Evolutionary conservation across 23 tunicate genomes (phyloP).

Genomic region (Trididemnum nubilum): DNA sequence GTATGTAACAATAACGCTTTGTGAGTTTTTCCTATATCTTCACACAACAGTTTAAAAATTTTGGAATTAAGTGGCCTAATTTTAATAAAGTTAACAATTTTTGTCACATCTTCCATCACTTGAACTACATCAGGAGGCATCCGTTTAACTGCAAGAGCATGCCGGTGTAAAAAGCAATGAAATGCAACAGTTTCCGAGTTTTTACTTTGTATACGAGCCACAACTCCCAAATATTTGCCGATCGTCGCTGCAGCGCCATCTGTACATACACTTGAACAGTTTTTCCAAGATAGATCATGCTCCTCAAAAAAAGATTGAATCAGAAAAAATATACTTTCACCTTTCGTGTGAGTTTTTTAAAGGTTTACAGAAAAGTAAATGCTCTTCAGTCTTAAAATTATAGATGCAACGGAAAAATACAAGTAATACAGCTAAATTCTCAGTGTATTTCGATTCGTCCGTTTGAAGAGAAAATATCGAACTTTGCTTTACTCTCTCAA

Average conservation of each 20-base stretch:
- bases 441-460: constrained; percentile 26
- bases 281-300: constrained; percentile 27
- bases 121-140: constrained; percentile 31
- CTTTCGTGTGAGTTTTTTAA: constrained; percentile 31
- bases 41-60: constrained; percentile 20
- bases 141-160: constrained; percentile 37
- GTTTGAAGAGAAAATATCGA: constrained; percentile 23
- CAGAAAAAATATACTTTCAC: constrained; percentile 28
- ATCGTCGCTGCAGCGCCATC: constrained; percentile 27
- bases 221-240: constrained; percentile 21
- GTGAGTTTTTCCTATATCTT: constrained; percentile 35
- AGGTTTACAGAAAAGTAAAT: constrained; percentile 30
- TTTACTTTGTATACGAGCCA: constrained; percentile 29
- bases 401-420: constrained; percentile 30
- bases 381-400: constrained; percentile 29
- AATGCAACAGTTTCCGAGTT: constrained; percentile 26
- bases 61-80: constrained; percentile 29
- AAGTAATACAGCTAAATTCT: constrained; percentile 29
- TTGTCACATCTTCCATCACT: constrained; percentile 32
- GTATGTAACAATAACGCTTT: constrained; percentile 35
- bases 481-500: constrained; percentile 33
- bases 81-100: constrained; percentile 32
- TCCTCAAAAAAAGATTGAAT: constrained; percentile 36
- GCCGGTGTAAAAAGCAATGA: constrained; percentile 36
- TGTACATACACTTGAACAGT: constrained; percentile 36